Evolutionary conservation across 1,140 invertebrate genomes (phyloP), one percentile per base, ranked within the genome.

Genomic region (Mesaphorura yosii): DNA sequence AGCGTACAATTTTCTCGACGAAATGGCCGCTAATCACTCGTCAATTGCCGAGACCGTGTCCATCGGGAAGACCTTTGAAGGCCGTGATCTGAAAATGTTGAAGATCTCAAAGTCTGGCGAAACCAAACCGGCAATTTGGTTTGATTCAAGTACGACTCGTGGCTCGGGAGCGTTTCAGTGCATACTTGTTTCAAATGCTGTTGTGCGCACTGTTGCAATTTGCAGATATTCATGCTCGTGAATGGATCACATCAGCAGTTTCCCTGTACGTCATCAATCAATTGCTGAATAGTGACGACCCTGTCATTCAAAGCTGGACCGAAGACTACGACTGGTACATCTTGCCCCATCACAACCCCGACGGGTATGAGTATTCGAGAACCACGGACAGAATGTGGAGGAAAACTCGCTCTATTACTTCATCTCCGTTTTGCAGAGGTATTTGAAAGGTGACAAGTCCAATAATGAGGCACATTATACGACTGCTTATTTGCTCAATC

Each of bases 271-370:
- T 78, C 2, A 65, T 77, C 1, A 69, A 75, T 55, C 64, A 74
- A 52, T 45, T 76, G 49, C 60, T 73, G 29, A 62, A 42, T 22
- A 17, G 40, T 6, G 40, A 19, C 6, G 23, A 42, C 40, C 6
- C 6, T 10, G 17, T 17, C 17, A 19, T 19, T 28, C 29, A 53
- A n/a, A 55, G 54, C 37, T 70, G 85, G n/a, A 71, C 91, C 47
- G 78, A 81, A 38, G 76, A 79, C 51, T 79, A 82, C 51, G 86
- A 91, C 63, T 91, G 6, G 6, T 42, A 42, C 81, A 84, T 64
- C 76, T 92, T 88, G 20, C 85, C 86, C 0, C 75, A 87, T 7
- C 74, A 78, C 20, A 91, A 90, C 73, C 86, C 86, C 0, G 87
- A 91, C 64, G 86, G 65, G 10, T 66, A 65, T 51, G 59, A 65